These are phyloP conservation scores for Actinemys pallida DNA, from an alignment of 2,113 vertebrate species.

Conservation along the genomic window DNA sequence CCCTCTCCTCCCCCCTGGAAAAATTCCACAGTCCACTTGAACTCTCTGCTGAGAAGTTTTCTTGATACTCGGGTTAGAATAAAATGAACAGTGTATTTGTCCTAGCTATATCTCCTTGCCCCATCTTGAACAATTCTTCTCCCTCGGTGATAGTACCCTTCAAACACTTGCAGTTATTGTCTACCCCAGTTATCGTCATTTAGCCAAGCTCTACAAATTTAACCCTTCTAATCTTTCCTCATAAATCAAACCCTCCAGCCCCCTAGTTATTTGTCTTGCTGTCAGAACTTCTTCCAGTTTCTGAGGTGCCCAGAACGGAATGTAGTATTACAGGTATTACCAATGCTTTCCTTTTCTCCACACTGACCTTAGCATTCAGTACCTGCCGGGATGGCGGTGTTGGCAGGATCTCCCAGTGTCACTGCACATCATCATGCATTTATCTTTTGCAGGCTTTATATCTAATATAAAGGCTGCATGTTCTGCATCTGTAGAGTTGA, in stretches of 20 bases:
- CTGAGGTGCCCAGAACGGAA: not conserved
- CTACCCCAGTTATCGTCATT: not conserved
- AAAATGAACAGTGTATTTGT: not conserved
- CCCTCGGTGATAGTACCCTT: not conserved
- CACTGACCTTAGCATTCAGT: not conserved
- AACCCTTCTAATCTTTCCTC: fast-evolving
- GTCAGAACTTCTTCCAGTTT: not conserved
- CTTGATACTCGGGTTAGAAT: fast-evolving
- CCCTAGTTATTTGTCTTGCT: not conserved
- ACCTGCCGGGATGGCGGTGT: fast-evolving
- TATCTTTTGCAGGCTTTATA: not conserved
- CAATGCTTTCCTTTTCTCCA: not conserved
- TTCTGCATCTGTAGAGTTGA: fast-evolving
- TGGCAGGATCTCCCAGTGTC: not conserved
- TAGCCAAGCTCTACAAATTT: fast-evolving
- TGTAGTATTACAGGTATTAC: not conserved
- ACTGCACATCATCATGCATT: not conserved
- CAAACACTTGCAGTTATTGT: not conserved
- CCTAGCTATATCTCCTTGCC: fast-evolving
- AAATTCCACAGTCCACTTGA: fast-evolving
- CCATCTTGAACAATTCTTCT: not conserved
- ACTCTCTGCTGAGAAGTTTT: fast-evolving
- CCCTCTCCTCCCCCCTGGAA: not conserved
- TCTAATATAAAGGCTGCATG: fast-evolving
- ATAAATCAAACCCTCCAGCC: not conserved